phyloP scores from a whole-genome alignment of 2,797 vertebrate species.

The Ctenopoma multispine region DNA sequence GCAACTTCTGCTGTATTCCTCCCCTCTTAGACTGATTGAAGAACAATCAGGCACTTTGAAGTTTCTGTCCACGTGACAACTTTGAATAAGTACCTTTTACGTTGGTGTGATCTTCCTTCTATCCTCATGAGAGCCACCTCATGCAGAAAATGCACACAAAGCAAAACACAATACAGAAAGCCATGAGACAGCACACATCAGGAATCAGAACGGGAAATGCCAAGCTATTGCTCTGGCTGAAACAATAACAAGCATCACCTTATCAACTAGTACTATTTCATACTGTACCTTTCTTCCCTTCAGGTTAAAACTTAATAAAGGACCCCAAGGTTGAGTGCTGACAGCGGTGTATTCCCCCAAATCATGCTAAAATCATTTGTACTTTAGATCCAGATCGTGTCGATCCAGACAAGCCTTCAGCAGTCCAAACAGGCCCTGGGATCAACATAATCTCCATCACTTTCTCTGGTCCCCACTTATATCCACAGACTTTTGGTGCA shows the following conservation, averaged over 20 bases:
- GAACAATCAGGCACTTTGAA: neutral
- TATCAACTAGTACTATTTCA: neutral
- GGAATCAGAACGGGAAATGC: no score
- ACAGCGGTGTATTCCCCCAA: slow-evolving; percentile 17
- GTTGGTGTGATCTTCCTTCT: slow-evolving; percentile 53
- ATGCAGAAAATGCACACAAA: slow-evolving; percentile 3
- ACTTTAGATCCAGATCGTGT: slow-evolving; percentile 33
- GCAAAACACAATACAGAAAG: neutral
- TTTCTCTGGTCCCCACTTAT: slow-evolving; percentile 9
- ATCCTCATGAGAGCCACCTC: slow-evolving; percentile 50
- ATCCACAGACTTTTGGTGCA: neutral
- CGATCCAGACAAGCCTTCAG: slow-evolving; percentile 31
- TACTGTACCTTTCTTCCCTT: slow-evolving; percentile 67
- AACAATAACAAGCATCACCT: slow-evolving; percentile 1
- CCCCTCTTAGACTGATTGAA: neutral
- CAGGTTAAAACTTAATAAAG: slow-evolving; percentile 31
- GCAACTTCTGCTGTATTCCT: slow-evolving; percentile 23
- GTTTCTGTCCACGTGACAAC: slow-evolving; percentile 9
- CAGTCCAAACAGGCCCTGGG: slow-evolving; percentile 17
- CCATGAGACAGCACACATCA: neutral
- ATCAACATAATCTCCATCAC: slow-evolving; percentile 39
- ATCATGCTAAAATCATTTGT: slow-evolving; percentile 21
- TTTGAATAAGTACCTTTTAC: neutral
- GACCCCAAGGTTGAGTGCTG: slow-evolving; percentile 22
- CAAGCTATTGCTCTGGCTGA: neutral